phyloP scores from a whole-genome alignment of 2,888 invertebrate genomes.

The Lepidocyrtinus sp. region DNA sequence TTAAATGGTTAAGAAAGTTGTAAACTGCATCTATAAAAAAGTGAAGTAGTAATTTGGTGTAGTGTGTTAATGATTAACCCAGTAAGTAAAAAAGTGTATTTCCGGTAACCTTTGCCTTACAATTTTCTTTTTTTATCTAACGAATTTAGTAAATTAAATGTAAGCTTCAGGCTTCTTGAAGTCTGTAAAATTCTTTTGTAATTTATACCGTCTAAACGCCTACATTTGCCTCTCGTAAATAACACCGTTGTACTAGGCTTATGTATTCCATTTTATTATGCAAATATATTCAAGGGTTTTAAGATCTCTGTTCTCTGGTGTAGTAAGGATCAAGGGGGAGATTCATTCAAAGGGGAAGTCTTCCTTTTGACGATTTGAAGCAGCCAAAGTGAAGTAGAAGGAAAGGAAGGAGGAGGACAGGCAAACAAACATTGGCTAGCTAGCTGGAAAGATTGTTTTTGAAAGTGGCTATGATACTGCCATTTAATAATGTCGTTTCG shows the following conservation, averaged over 20 bases:
- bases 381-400: background rate
- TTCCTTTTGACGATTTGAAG: background rate
- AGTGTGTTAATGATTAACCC: no score
- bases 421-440: background rate
- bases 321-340: background rate
- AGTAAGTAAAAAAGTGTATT: no score
- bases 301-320: conserved; percentile 25
- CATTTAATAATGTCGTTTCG: background rate
- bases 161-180: no score
- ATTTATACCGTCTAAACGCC: no score
- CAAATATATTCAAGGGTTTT: conserved; percentile 50
- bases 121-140: no score
- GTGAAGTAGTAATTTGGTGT: no score
- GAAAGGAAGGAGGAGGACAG: background rate
- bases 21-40: no score
- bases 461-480: background rate
- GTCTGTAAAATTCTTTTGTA: no score
- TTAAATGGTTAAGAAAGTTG: no score
- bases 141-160: no score
- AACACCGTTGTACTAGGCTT: conserved; percentile 5
- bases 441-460: background rate
- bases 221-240: conserved; percentile 23
- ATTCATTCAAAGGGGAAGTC: background rate
- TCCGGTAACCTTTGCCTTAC: no score
- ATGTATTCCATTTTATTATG: conserved; percentile 36